phyloP scores from a whole-genome alignment of 1,140 invertebrate species.

The Diploscapter pachys region DNA sequence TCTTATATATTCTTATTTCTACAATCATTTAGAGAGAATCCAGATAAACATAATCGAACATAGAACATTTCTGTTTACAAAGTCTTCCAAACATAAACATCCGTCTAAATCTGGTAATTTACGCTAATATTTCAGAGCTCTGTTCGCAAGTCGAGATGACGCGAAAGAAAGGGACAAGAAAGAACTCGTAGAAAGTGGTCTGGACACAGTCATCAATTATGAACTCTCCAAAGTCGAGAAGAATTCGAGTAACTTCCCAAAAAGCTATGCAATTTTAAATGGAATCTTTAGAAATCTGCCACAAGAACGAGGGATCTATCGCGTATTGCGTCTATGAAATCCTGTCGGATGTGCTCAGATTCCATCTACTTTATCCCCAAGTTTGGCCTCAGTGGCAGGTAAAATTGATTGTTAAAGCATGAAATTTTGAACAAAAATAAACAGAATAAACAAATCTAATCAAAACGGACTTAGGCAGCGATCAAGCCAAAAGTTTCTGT shows the following conservation, averaged over 20 bases:
- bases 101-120: constrained; percentile 3
- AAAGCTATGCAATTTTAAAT: neutral
- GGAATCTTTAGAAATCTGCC: constrained; percentile 27
- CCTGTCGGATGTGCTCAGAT: constrained; percentile 38
- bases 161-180: constrained; percentile 35
- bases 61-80: too few species aligned
- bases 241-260: constrained; percentile 14
- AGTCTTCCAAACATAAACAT: too few species aligned
- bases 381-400: constrained; percentile 41
- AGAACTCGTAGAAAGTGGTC: constrained; percentile 13
- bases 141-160: constrained; percentile 28
- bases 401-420: neutral
- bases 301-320: constrained; percentile 34
- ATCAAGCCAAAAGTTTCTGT: too few species aligned
- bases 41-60: too few species aligned
- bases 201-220: constrained; percentile 42
- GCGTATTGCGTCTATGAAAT: constrained; percentile 40
- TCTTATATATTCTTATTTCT: too few species aligned
- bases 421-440: too few species aligned
- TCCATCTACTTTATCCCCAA: constrained; percentile 34
- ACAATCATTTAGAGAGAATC: too few species aligned
- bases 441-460: too few species aligned
- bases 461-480: too few species aligned
- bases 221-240: constrained; percentile 38
- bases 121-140: constrained; percentile 10